Conservation (phyloP, 2,797 vertebrate species). For the Tamandua tetradactyla region DNA sequence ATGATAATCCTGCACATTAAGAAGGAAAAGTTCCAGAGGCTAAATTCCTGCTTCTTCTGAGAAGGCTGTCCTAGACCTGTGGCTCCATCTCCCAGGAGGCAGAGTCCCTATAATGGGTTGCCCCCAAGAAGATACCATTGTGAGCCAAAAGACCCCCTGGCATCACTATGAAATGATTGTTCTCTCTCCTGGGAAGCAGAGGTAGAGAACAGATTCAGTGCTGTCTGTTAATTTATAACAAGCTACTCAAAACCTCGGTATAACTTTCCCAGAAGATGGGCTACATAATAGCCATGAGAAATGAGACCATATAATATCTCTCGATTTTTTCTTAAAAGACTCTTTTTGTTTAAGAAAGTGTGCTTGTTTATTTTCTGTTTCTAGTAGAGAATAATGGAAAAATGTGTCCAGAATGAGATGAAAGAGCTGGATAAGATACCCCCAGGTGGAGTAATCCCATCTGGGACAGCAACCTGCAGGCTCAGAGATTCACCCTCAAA, state of each 20-base stretch:
- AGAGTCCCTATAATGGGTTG: too few relatives aligned
- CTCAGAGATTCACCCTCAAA: background rate
- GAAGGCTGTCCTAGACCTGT: background rate
- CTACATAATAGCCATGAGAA: background rate
- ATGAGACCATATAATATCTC: background rate
- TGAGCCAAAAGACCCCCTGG: background rate
- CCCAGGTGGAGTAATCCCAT: background rate
- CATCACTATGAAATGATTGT: accelerated
- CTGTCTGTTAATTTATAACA: background rate
- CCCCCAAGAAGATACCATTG: background rate
- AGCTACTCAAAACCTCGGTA: background rate
- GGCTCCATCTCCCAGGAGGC: background rate
- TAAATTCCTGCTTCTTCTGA: background rate
- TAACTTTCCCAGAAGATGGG: background rate
- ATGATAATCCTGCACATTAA: accelerated
- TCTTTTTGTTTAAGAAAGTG: background rate
- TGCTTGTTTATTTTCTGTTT: background rate
- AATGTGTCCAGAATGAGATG: background rate
- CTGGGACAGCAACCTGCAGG: background rate
- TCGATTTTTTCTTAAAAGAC: background rate
- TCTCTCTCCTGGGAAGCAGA: background rate
- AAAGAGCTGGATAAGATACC: background rate
- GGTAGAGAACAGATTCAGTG: background rate
- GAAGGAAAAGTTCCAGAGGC: background rate
- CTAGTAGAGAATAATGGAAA: background rate